Evolutionary conservation across 2,888 invertebrate species (phyloP).

Genomic region (Caenorhabditis angaria): DNA sequence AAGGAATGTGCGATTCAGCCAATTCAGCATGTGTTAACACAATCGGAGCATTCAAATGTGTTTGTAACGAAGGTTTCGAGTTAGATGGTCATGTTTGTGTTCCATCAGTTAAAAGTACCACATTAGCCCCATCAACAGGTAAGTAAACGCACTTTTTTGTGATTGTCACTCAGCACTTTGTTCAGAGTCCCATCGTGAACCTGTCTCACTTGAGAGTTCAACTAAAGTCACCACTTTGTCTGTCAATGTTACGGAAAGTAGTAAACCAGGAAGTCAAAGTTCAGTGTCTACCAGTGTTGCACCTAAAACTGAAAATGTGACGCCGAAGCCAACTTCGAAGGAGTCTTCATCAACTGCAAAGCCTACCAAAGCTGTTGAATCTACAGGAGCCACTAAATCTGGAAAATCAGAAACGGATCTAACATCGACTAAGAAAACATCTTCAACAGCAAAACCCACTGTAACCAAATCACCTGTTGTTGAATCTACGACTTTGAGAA

Average conservation of each 20-base stretch:
- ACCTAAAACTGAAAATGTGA: no score
- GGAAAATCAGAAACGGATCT: not conserved
- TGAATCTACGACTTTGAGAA: constrained; percentile 1
- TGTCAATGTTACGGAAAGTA: constrained; percentile 10
- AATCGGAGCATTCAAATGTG: constrained; percentile 80
- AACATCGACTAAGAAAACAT: not conserved
- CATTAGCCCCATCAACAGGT: not conserved
- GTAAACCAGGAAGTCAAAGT: not conserved
- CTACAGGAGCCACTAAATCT: not conserved
- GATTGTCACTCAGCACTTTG: not conserved
- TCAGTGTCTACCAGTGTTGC: not conserved
- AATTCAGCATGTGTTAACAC: constrained; percentile 80
- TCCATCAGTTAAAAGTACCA: not conserved
- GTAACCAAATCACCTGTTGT: constrained; percentile 7
- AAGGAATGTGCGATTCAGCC: constrained; percentile 56
- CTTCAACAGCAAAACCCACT: not conserved
- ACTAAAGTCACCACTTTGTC: constrained; percentile 12
- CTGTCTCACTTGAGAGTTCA: constrained; percentile 1
- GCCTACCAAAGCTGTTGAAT: constrained; percentile 6
- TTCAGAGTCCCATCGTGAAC: constrained; percentile 4
- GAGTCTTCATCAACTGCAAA: constrained; percentile 3
- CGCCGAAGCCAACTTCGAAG: not conserved
- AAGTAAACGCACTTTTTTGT: not conserved
- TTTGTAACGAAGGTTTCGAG: constrained; percentile 58
- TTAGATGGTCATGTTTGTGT: constrained; percentile 38